phyloP scores from a whole-genome alignment of 2,797 vertebrate species.

The Catostomus latipinnis region DNA sequence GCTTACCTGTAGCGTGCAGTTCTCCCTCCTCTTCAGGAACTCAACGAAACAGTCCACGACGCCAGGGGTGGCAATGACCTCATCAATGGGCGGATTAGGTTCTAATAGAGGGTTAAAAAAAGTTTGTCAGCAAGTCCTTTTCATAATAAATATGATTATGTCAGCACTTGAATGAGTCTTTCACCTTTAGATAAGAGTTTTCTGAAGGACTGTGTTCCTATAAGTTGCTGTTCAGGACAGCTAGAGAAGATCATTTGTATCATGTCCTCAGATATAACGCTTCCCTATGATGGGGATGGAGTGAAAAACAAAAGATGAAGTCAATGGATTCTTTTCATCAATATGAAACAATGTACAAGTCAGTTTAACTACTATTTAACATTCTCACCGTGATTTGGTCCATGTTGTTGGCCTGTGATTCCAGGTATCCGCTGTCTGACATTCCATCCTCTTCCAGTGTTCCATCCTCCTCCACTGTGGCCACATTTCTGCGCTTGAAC shows the following conservation, averaged over 20 bases:
- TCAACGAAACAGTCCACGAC: conserved; percentile 96
- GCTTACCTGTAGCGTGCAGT: conserved; percentile 92
- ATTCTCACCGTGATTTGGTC: conserved; percentile 88
- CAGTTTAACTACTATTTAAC: not conserved
- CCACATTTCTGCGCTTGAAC: conserved; percentile 97
- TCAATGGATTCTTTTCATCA: no score
- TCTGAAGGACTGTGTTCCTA: conserved; percentile 95
- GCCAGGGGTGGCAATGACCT: conserved; percentile 93
- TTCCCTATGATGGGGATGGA: conserved; percentile 76
- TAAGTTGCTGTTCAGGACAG: conserved; percentile 93
- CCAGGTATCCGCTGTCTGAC: conserved; percentile 94
- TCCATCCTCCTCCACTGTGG: conserved; percentile 87
- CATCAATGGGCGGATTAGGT: conserved; percentile 96
- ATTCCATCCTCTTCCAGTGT: conserved; percentile 92
- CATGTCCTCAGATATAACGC: conserved; percentile 95
- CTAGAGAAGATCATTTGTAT: conserved; percentile 98
- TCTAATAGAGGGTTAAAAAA: conserved; percentile 73
- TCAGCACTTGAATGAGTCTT: not conserved
- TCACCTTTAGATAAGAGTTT: conserved; percentile 98
- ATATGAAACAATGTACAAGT: not conserved
- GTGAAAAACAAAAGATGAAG: not conserved
- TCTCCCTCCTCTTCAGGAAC: conserved; percentile 93
- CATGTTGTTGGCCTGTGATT: conserved; percentile 96
- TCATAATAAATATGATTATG: not conserved
- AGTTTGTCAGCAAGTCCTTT: not conserved